Evolutionary conservation across 1,140 invertebrate species (phyloP).

Genomic region (Zaprionus ornatus): DNA sequence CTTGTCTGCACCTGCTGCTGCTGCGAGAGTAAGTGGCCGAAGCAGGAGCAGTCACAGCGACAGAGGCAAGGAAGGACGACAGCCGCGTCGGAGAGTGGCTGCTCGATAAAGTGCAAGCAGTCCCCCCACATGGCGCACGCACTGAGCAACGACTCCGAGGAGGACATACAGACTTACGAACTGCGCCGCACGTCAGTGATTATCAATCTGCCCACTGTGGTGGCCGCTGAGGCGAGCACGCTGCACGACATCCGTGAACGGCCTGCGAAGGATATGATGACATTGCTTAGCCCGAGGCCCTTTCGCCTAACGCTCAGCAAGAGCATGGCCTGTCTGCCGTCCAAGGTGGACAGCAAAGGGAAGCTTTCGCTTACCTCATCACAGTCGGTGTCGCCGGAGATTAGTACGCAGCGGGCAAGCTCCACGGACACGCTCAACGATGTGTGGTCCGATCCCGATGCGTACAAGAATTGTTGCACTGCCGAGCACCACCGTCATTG

Average conservation of each 20-base stretch:
- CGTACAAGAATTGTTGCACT: neutral
- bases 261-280: neutral
- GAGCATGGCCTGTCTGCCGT: neutral
- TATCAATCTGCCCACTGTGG: neutral
- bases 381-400: neutral
- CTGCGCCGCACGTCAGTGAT: constrained; percentile 3
- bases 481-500: neutral
- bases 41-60: neutral
- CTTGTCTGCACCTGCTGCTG: neutral
- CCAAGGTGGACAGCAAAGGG: neutral
- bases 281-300: neutral
- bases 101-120: neutral
- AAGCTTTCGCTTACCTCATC: neutral
- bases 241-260: neutral
- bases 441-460: constrained; percentile 15
- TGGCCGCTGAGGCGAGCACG: neutral
- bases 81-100: neutral
- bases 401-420: neutral
- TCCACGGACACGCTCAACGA: constrained; percentile 6
- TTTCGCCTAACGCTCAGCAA: neutral
- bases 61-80: neutral
- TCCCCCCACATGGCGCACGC: neutral
- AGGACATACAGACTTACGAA: neutral
- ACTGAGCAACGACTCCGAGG: neutral
- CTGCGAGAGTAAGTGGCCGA: neutral